Percentiles rank a stretch among this genome's conserved stretches.
Evolutionary conservation across 2,113 vertebrate species (phyloP).

Genomic region (Cyanistes caeruleus): DNA sequence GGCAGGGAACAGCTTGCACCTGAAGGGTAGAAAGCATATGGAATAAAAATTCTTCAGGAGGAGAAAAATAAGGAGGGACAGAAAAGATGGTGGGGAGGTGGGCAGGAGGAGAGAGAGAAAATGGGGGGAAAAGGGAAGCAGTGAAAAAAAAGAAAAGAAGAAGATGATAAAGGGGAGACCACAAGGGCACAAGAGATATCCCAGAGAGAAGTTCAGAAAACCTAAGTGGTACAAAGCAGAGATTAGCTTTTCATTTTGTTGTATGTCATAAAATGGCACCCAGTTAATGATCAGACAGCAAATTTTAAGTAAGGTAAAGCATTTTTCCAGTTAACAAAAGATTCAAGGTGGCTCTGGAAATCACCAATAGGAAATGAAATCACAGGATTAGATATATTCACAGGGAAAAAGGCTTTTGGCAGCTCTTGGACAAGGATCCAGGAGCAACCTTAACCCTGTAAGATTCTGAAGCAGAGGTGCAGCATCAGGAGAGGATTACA

Average conservation of each 20-base stretch:
- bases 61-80: background rate
- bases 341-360: background rate
- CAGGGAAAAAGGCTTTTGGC: background rate
- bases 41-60: background rate
- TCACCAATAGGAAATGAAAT: background rate
- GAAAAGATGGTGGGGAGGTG: background rate
- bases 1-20: background rate
- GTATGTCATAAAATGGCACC: background rate
- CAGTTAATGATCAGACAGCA: background rate
- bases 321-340: background rate
- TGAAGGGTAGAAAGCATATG: background rate
- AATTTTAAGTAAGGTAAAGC: background rate
- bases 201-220: background rate
- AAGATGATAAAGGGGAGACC: background rate
- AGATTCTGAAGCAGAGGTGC: background rate
- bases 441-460: background rate
- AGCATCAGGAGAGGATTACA: background rate
- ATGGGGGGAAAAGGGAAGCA: background rate
- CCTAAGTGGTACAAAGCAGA: background rate
- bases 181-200: background rate
- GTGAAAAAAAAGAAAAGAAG: background rate
- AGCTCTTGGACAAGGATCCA: background rate
- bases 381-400: fast-evolving
- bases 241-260: background rate
- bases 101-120: too few species aligned